phyloP scores from a whole-genome alignment of 2,113 vertebrate genomes.

The Sciurus niger region DNA sequence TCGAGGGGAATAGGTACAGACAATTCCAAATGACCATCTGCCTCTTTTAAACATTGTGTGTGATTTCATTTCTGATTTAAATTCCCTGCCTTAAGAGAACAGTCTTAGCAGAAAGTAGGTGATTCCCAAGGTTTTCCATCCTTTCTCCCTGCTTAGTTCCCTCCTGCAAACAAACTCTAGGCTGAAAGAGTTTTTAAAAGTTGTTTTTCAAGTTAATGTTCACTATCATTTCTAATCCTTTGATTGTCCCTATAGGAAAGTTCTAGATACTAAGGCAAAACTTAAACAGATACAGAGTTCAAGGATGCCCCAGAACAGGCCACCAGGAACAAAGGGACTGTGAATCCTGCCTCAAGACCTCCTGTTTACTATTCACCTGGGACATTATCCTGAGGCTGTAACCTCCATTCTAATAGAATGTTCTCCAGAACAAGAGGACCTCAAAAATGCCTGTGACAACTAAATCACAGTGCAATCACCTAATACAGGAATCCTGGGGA shows the following conservation, averaged over 20 bases:
- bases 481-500: not conserved
- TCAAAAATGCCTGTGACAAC: not conserved
- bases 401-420: not conserved
- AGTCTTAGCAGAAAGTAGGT: not conserved
- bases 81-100: not conserved
- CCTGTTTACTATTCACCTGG: too few relatives aligned
- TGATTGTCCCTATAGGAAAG: not conserved
- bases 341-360: not conserved
- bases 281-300: not conserved
- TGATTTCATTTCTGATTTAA: not conserved
- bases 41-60: not conserved
- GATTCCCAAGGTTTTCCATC: not conserved
- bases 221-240: not conserved
- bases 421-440: not conserved
- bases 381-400: not conserved
- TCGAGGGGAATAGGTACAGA: not conserved
- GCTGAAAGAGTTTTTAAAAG: not conserved
- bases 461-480: not conserved
- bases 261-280: not conserved
- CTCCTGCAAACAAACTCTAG: not conserved
- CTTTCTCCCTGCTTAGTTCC: too few relatives aligned
- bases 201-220: not conserved
- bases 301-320: not conserved
- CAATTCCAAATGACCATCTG: not conserved
- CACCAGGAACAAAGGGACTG: rapidly evolving